These are phyloP conservation scores for Atractosteus spatula DNA, from an alignment of 2,113 vertebrate species.

Conservation along the genomic window DNA sequence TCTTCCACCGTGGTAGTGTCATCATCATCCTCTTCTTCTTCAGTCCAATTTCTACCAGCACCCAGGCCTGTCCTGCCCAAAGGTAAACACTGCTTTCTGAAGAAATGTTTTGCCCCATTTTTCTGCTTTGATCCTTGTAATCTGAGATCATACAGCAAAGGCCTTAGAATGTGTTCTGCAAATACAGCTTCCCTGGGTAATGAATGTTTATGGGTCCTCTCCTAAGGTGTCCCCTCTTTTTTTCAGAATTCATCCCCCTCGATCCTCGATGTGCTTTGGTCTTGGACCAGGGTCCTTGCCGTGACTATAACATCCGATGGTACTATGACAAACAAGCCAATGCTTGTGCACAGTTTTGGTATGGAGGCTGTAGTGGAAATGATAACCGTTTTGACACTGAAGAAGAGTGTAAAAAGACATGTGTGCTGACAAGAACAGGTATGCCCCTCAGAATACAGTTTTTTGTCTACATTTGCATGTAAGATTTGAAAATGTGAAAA, in stretches of 20 bases:
- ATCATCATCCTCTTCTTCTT: conserved; percentile 37
- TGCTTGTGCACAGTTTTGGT: conserved; percentile 84
- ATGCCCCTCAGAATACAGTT: conserved; percentile 3
- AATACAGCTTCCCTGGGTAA: too few species aligned
- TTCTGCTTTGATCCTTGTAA: too few species aligned
- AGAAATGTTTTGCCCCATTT: background rate
- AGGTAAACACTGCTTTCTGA: conserved; percentile 46
- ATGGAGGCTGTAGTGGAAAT: conserved; percentile 76
- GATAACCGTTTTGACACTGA: conserved; percentile 76
- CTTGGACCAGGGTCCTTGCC: conserved; percentile 73
- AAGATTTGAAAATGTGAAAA: too few species aligned
- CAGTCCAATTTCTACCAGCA: conserved; percentile 31
- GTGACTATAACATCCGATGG: conserved; percentile 72
- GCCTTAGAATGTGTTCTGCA: too few species aligned
- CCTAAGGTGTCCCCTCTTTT: conserved; percentile 23
- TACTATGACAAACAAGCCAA: conserved; percentile 81
- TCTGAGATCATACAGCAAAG: too few species aligned
- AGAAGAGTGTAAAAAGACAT: conserved; percentile 70
- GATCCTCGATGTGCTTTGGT: conserved; percentile 54
- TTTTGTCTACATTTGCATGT: too few species aligned
- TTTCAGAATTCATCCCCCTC: conserved; percentile 44
- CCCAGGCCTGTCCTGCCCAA: conserved; percentile 31
- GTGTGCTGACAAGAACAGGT: conserved; percentile 60
- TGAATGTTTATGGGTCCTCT: conserved; percentile 4
- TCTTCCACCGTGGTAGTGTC: conserved; percentile 23